Conservation (phyloP, 2,113 vertebrate species). For the Hemichromis elongatus region DNA sequence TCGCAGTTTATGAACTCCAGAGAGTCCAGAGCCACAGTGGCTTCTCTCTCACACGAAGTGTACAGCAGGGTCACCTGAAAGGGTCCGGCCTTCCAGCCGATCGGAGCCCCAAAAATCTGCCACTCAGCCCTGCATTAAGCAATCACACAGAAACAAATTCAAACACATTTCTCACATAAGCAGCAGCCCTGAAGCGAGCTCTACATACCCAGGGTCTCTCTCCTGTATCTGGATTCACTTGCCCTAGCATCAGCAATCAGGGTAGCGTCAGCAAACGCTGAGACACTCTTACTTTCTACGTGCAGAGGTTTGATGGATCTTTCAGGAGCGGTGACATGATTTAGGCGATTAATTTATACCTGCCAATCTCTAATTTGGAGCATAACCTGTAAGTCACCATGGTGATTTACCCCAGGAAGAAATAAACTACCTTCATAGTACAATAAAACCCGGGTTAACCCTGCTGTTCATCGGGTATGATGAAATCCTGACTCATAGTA, state of each 20-base stretch:
- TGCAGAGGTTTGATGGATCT: neutral
- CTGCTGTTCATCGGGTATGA: neutral
- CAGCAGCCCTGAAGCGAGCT: neutral
- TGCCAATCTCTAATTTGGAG: neutral
- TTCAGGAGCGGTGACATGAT: neutral
- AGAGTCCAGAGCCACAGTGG: constrained; percentile 76
- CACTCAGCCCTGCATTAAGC: constrained; percentile 71
- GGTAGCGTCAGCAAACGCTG: neutral
- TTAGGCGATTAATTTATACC: neutral
- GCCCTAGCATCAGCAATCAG: neutral
- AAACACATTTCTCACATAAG: neutral
- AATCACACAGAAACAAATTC: neutral
- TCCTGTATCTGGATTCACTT: neutral
- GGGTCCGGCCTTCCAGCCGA: constrained; percentile 76
- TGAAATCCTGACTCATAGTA: neutral
- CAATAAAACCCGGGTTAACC: neutral
- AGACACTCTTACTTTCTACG: rapidly evolving
- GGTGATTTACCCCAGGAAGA: neutral
- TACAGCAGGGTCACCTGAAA: constrained; percentile 82
- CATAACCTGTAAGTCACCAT: neutral
- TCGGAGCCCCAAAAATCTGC: constrained; percentile 71
- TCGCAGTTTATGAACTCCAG: constrained; percentile 78
- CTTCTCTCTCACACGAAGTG: constrained; percentile 67
- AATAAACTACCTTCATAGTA: neutral
- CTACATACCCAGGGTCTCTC: neutral